Evolutionary conservation across 1,140 invertebrate species (phyloP), one percentile per base, ranked within the genome.

Genomic region (Drosophila tropicalis): DNA sequence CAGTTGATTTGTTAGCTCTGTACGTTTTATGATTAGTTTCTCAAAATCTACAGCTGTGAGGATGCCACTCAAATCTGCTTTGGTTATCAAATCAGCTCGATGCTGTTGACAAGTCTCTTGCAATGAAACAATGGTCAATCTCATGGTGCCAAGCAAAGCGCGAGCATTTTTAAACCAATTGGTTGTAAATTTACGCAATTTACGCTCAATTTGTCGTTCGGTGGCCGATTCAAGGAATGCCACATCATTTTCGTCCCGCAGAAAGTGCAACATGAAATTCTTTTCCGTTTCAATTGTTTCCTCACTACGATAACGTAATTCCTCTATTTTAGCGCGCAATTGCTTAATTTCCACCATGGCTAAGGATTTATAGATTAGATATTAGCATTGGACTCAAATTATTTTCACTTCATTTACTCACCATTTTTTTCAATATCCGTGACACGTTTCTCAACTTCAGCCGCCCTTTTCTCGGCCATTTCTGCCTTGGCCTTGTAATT

Each of bases 41-140:
- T 93, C 87, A 62, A 93, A 94, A 62, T 94, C 93, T 17, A 94
- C 81, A 0, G 90, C 81, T 32, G 87, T 92, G 9, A 94, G 67
- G 36, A 86, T 82, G 22, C 92, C 92, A 7, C 93, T 93, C 7
- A 93, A 62, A 74, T 93, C 91, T 1, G 89, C 79, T 29, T 92
- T 92, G 2, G 80, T 91, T 12, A 90, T 82, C 3, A 92, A 41
- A 70, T 90, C 81, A 0, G 70, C 83, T 9, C 90, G 90, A 64
- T 85, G 76, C 36, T 90, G 82, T 47, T 90, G 82, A 15, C 86
- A 91, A 0, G 79, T 87, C 47, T 92, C 87, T 62, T 92, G 81
- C 29, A 92, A 58, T 7, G 91, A 74, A 0, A 90, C 87, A 17
- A 86, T 91, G 6, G 83, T 83, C 25, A 92, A 9, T n/a, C 90